A percentile compares a stretch with the other conserved stretches of the same genome.
These are phyloP conservation scores for Drosophila mimica DNA, from an alignment of 2,888 invertebrate genomes.

Conservation along the genomic window DNA sequence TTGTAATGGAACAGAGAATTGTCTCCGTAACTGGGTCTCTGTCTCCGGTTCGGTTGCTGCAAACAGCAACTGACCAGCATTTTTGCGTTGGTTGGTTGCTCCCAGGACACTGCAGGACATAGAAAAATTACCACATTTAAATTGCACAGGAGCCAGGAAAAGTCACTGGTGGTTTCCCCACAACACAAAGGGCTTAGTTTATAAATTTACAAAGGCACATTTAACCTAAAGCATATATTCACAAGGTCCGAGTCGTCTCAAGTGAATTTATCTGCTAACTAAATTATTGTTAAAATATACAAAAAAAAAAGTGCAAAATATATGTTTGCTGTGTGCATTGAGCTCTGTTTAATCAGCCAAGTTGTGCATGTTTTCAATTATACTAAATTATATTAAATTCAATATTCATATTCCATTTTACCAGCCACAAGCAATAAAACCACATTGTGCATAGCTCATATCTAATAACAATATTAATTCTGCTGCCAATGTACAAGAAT, in stretches of 20 bases:
- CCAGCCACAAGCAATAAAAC: background rate
- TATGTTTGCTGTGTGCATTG: background rate
- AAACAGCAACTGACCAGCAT: constrained; percentile 6
- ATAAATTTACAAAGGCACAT: background rate
- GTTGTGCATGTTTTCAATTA: background rate
- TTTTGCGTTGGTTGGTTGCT: constrained; percentile 6
- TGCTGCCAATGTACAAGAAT: background rate
- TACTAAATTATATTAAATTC: background rate
- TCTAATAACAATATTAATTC: background rate
- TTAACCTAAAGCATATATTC: background rate
- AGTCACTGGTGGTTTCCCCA: background rate
- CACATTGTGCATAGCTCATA: background rate
- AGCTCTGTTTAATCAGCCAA: background rate
- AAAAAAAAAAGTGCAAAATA: background rate
- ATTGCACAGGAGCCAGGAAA: background rate
- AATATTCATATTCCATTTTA: background rate
- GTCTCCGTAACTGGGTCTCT: background rate
- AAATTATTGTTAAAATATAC: background rate
- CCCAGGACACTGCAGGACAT: constrained; percentile 10
- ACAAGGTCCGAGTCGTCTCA: background rate
- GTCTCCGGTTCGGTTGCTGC: background rate
- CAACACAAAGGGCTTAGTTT: background rate
- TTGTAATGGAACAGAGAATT: constrained; percentile 11
- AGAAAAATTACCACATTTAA: constrained; percentile 5
- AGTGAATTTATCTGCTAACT: background rate